Conservation (phyloP, 2,113 vertebrate species). For the Hypocryptadius cinnamomeus region DNA sequence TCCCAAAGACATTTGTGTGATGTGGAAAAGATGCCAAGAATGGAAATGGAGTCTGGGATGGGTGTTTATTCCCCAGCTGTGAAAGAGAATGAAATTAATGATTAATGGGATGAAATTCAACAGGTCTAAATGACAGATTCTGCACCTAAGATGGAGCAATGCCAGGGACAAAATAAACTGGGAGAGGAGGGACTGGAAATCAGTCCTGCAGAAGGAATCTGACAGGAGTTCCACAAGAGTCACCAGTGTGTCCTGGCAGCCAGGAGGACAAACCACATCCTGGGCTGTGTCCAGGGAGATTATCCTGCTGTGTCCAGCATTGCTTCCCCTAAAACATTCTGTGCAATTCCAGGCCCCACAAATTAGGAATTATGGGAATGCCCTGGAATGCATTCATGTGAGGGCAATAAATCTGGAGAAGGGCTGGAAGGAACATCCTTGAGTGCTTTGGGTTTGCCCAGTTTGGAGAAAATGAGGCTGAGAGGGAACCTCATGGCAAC, state of each 20-base stretch:
- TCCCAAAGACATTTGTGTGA: background rate
- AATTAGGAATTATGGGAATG: background rate
- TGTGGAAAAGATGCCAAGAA: background rate
- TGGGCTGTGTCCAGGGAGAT: background rate
- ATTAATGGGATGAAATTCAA: background rate
- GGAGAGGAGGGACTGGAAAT: background rate
- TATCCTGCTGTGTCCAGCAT: accelerated
- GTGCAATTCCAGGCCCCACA: background rate
- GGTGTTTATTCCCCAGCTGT: background rate
- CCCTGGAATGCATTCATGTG: background rate
- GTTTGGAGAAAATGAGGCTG: background rate
- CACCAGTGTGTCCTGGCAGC: background rate
- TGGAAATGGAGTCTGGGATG: background rate
- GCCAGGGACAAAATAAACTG: background rate
- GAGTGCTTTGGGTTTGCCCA: background rate
- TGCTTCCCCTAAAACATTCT: background rate
- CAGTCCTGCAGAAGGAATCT: background rate
- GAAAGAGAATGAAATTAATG: background rate
- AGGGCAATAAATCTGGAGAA: background rate
- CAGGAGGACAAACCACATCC: background rate
- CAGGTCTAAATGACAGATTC: background rate
- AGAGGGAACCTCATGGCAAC: background rate
- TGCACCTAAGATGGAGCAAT: background rate
- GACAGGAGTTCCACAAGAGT: background rate
- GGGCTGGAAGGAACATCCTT: background rate